These are phyloP conservation scores for Ctenomys sociabilis DNA, from an alignment of 2,113 vertebrate genomes.

Conservation along the genomic window DNA sequence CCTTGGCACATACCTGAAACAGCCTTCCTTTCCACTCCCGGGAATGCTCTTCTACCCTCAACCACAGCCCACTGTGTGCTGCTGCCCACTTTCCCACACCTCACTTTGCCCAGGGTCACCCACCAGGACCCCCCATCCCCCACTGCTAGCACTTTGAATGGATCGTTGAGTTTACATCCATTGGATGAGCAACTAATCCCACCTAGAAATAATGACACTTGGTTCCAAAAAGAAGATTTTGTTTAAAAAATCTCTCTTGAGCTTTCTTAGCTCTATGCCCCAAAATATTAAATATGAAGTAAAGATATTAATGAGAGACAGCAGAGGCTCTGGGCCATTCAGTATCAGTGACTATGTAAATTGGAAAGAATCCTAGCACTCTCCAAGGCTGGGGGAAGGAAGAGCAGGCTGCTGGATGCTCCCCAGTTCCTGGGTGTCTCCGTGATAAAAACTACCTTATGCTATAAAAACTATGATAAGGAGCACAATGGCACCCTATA, in stretches of 20 bases:
- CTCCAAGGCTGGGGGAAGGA: neutral
- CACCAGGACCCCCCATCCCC: neutral
- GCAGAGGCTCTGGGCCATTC: neutral
- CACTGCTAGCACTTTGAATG: neutral
- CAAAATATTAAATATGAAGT: neutral
- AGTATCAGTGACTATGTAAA: conserved; percentile 2
- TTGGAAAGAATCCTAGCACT: neutral
- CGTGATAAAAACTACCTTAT: neutral
- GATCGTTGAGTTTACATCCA: neutral
- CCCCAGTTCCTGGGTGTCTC: neutral
- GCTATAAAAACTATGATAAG: neutral
- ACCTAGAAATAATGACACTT: conserved; percentile 57
- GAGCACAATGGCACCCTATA: neutral
- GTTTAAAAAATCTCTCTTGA: conserved; percentile 62
- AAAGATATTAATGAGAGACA: neutral
- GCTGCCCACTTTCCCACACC: neutral
- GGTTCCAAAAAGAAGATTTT: neutral
- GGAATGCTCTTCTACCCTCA: neutral
- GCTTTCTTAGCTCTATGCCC: conserved; percentile 53
- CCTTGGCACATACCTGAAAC: neutral
- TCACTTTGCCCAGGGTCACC: neutral
- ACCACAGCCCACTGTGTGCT: neutral
- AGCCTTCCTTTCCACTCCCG: neutral
- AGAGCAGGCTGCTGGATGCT: rapidly evolving
- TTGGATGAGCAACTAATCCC: conserved; percentile 41